These are phyloP conservation scores for Macquaria ambigua DNA, from an alignment of 2,113 vertebrate genomes.

Conservation along the genomic window DNA sequence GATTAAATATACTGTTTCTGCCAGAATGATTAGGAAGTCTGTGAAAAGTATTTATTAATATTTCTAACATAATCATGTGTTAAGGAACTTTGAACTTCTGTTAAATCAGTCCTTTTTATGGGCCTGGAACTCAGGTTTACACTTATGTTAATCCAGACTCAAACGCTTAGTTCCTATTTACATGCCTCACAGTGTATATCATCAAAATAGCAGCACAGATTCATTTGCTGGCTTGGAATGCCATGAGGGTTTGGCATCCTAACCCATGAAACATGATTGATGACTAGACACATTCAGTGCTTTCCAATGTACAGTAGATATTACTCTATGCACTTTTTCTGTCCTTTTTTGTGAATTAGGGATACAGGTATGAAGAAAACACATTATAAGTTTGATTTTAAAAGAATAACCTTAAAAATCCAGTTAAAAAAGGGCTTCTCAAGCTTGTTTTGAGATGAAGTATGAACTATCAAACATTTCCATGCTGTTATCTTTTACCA, in stretches of 20 bases:
- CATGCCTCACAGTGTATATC: not conserved
- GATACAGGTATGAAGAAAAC: not conserved
- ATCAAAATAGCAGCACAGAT: not conserved
- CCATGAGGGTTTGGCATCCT: not conserved
- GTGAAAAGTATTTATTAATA: slow-evolving; percentile 58
- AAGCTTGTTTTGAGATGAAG: not conserved
- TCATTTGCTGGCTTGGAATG: not conserved
- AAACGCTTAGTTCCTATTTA: not conserved
- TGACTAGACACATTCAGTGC: not conserved
- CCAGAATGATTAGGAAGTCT: slow-evolving; percentile 15
- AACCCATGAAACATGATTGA: not conserved
- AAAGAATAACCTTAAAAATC: not conserved
- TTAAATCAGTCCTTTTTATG: slow-evolving; percentile 30
- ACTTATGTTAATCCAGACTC: not conserved
- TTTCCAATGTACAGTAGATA: not conserved
- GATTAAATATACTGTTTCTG: slow-evolving; percentile 14
- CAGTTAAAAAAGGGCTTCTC: not conserved
- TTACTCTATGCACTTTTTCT: slow-evolving; percentile 16
- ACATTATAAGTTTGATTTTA: not conserved
- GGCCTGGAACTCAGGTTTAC: slow-evolving; percentile 59
- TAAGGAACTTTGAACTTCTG: not conserved
- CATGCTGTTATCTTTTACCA: not conserved
- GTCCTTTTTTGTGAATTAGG: not conserved
- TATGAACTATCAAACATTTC: not conserved
- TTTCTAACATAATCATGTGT: slow-evolving; percentile 28